These are phyloP conservation scores for Trichonephila inaurata DNA, from an alignment of 1,140 invertebrate genomes.

Conservation along the genomic window DNA sequence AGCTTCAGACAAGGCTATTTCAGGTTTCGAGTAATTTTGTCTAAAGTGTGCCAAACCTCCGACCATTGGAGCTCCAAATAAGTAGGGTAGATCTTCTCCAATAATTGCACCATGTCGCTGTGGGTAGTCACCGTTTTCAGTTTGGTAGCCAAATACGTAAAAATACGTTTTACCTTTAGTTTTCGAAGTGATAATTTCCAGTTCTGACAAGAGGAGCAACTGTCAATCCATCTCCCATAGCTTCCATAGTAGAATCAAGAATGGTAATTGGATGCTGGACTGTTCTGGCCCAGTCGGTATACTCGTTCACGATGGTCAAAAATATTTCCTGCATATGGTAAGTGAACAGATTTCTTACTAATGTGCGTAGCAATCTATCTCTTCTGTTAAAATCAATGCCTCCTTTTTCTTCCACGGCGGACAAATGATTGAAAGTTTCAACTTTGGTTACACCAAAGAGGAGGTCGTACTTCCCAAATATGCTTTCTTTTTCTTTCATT, in stretches of 20 bases:
- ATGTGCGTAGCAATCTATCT: constrained; percentile 94
- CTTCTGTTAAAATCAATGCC: constrained; percentile 94
- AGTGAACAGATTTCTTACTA: constrained; percentile 86
- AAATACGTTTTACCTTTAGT: constrained; percentile 87
- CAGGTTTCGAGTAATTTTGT: constrained; percentile 87
- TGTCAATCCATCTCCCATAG: constrained; percentile 83
- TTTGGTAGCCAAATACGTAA: constrained; percentile 98
- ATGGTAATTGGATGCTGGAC: constrained; percentile 87
- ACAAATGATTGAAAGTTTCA: constrained; percentile 84
- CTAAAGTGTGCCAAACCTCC: constrained; percentile 87
- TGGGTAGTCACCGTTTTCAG: constrained; percentile 91
- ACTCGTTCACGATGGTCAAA: constrained; percentile 95
- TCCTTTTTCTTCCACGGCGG: constrained; percentile 93
- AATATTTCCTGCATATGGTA: constrained; percentile 82
- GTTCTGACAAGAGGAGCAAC: constrained; percentile 95
- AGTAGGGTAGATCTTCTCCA: constrained; percentile 94
- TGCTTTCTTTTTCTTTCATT: constrained; percentile 79
- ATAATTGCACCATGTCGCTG: constrained; percentile 89
- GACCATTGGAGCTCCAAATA: constrained; percentile 92
- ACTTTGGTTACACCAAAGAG: constrained; percentile 92
- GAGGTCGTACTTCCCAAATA: constrained; percentile 94
- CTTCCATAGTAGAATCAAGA: constrained; percentile 82
- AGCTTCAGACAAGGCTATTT: constrained; percentile 89
- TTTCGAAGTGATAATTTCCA: constrained; percentile 93
- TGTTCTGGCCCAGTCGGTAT: constrained; percentile 94